Percentiles rank a stretch among this genome's conserved stretches.
Conservation (phyloP, 2,113 vertebrate species). For the Cyanoliseus patagonus region DNA sequence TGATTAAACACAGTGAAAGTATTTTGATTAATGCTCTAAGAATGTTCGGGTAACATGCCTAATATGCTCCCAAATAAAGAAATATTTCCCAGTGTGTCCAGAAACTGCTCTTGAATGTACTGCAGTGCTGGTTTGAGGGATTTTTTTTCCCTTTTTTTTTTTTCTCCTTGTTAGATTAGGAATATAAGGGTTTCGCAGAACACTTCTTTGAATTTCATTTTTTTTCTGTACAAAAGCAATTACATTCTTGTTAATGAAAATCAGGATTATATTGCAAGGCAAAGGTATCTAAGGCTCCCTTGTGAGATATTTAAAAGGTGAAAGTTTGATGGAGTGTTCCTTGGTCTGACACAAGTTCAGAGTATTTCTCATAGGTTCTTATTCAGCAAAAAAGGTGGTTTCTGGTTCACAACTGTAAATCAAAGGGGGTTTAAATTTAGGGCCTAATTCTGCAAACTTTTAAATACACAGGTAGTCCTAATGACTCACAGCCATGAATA, state of each 20-base stretch:
- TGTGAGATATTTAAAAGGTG: slow-evolving; percentile 65
- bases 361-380: slow-evolving; percentile 35
- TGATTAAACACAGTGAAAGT: slow-evolving; percentile 16
- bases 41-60: neutral
- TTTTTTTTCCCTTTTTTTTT: neutral
- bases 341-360: slow-evolving; percentile 47
- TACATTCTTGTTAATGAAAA: slow-evolving; percentile 61
- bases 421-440: slow-evolving; percentile 28
- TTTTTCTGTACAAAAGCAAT: slow-evolving; percentile 27
- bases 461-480: slow-evolving; percentile 36
- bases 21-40: neutral
- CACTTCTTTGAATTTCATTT: neutral
- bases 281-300: slow-evolving; percentile 59
- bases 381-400: neutral
- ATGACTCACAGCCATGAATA: neutral
- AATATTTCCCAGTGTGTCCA: neutral
- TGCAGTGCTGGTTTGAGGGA: neutral
- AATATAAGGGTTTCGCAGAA: neutral
- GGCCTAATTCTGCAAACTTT: slow-evolving; percentile 24
- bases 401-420: slow-evolving; percentile 40
- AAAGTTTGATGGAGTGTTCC: slow-evolving; percentile 63
- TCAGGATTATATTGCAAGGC: slow-evolving; percentile 53
- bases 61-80: slow-evolving; percentile 31
- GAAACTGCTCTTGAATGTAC: neutral
- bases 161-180: neutral